These are phyloP conservation scores for Python bivittatus DNA, from an alignment of 2,113 vertebrate species.

Conservation along the genomic window DNA sequence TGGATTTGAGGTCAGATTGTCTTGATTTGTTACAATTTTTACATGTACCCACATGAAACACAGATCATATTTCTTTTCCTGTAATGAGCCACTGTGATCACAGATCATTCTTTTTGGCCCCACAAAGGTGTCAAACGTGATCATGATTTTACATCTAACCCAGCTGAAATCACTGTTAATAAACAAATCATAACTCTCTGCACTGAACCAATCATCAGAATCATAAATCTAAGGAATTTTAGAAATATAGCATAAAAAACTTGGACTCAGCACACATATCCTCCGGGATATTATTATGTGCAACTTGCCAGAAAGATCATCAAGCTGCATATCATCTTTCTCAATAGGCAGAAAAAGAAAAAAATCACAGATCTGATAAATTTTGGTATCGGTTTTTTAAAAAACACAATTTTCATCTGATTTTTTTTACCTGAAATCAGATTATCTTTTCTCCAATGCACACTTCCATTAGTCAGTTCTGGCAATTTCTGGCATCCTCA, in stretches of 20 bases:
- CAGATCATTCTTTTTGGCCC: background rate
- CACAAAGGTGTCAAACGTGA: background rate
- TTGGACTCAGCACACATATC: background rate
- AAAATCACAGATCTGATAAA: background rate
- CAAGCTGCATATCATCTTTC: background rate
- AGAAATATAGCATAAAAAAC: background rate
- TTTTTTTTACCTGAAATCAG: background rate
- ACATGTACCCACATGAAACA: background rate
- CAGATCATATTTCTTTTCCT: background rate
- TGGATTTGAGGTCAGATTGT: background rate
- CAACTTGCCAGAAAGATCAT: background rate
- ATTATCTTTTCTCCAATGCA: background rate
- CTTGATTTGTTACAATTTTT: background rate
- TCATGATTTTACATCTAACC: background rate
- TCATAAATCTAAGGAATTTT: background rate
- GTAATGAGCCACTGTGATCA: background rate
- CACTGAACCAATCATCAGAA: background rate
- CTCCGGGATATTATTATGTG: background rate
- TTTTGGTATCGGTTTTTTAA: background rate
- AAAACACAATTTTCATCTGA: background rate
- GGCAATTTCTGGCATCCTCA: background rate
- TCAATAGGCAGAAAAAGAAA: background rate
- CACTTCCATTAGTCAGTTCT: background rate
- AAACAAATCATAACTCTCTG: background rate
- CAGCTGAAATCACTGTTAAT: background rate